A percentile compares a stretch with the other conserved stretches of the same genome.
Conservation (phyloP, 2,797 vertebrate species). For the Alca torda region DNA sequence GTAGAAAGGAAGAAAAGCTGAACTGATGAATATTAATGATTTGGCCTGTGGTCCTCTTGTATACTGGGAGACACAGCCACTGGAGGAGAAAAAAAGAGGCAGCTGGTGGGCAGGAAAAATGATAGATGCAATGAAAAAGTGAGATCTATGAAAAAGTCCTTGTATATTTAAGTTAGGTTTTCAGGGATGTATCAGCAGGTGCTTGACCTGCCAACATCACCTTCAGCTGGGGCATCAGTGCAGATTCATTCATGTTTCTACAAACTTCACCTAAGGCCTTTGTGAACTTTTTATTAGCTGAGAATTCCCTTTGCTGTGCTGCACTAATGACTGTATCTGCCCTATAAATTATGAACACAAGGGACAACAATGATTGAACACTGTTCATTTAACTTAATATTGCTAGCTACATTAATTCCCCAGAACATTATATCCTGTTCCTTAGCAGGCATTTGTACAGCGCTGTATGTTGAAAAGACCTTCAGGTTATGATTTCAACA, state of each 20-base stretch:
- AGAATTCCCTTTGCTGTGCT: neutral
- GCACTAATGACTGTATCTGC: neutral
- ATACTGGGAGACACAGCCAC: neutral
- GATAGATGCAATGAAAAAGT: neutral
- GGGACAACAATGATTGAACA: neutral
- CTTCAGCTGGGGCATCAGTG: neutral
- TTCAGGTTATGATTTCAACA: conserved; percentile 21
- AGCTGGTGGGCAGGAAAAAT: neutral
- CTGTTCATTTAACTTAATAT: neutral
- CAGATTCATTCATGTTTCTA: neutral
- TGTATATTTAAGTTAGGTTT: neutral
- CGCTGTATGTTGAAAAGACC: neutral
- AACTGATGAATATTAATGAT: neutral
- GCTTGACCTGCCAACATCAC: neutral
- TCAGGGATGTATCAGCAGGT: neutral
- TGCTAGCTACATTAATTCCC: neutral
- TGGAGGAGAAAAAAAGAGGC: neutral
- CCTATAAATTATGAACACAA: neutral
- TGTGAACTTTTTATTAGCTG: neutral
- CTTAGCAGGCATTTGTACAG: neutral
- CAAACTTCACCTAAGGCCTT: neutral
- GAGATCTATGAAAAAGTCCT: neutral
- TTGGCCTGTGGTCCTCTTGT: neutral
- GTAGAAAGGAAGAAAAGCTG: neutral
- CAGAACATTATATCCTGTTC: neutral